Evolutionary conservation across 2,888 invertebrate species (phyloP).

Genomic region (Congeria kusceri): DNA sequence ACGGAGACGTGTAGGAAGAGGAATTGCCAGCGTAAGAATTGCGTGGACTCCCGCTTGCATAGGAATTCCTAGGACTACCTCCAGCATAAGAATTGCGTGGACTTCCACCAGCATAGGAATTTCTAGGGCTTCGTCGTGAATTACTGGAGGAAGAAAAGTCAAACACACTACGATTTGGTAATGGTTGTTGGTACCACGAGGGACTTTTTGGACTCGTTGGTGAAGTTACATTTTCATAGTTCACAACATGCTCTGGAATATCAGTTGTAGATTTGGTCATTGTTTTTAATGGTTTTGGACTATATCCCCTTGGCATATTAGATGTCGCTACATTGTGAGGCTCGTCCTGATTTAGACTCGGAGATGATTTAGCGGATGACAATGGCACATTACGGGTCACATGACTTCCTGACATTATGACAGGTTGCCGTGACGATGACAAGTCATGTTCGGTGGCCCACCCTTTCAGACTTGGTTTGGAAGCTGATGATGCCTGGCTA

Average conservation of each 20-base stretch:
- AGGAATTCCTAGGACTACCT: constrained; percentile 54
- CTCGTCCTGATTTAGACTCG: constrained; percentile 69
- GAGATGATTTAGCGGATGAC: constrained; percentile 74
- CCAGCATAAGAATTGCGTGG: constrained; percentile 47
- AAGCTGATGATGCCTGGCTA: constrained; percentile 15
- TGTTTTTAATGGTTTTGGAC: constrained; percentile 43
- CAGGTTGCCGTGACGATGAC: constrained; percentile 50
- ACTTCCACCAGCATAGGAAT: constrained; percentile 51
- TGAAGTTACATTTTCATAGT: constrained; percentile 57
- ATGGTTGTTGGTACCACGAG: constrained; percentile 59
- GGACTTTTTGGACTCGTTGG: constrained; percentile 65
- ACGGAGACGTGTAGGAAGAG: constrained; percentile 39
- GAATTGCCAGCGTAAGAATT: constrained; percentile 56
- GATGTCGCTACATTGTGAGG: constrained; percentile 8
- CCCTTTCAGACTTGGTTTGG: constrained; percentile 58
- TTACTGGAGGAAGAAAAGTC: constrained; percentile 46
- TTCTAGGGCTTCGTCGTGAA: constrained; percentile 47
- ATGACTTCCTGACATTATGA: constrained; percentile 59
- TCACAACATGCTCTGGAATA: constrained; percentile 58
- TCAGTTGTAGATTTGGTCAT: constrained; percentile 65
- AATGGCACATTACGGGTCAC: constrained; percentile 59
- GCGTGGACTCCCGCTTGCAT: constrained; percentile 52
- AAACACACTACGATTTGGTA: constrained; percentile 57
- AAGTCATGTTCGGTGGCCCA: constrained; percentile 67
- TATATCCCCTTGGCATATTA: constrained; percentile 45